Conservation (phyloP, 2,113 vertebrate species). For the Rousettus leschenaultii region DNA sequence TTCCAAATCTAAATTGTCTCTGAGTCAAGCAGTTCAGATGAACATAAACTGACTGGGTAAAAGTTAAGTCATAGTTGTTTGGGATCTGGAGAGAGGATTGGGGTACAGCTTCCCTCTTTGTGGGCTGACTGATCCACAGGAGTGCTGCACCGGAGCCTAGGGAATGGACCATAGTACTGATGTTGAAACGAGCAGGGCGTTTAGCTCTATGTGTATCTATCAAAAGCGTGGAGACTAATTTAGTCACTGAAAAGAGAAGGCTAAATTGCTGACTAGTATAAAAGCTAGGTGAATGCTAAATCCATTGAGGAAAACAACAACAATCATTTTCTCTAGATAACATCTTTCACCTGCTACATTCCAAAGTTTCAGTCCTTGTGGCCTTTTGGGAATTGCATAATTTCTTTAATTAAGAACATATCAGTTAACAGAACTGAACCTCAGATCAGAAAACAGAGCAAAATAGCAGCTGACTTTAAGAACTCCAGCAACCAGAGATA, state of each 20-base stretch:
- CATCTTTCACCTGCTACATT: background rate
- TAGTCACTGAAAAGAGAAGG: background rate
- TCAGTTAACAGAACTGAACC: background rate
- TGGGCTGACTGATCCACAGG: too few species aligned
- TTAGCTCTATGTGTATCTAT: background rate
- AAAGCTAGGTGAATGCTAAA: background rate
- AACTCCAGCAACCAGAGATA: background rate
- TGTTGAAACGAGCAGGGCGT: accelerated
- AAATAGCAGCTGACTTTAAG: background rate
- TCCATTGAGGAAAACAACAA: background rate
- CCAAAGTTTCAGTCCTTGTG: background rate
- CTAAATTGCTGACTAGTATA: background rate
- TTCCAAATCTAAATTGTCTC: background rate
- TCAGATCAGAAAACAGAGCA: background rate
- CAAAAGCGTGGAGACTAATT: background rate
- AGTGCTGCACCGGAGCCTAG: too few species aligned
- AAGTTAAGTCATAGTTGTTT: background rate
- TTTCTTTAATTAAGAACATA: background rate
- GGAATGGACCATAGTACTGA: accelerated
- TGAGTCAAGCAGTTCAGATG: background rate
- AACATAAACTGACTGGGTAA: background rate
- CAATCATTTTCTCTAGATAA: background rate
- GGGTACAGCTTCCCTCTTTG: accelerated
- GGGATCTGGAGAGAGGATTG: background rate
- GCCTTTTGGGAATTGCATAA: background rate